phyloP scores from a whole-genome alignment of 2,113 vertebrate genomes.

The Anoplopoma fimbria region DNA sequence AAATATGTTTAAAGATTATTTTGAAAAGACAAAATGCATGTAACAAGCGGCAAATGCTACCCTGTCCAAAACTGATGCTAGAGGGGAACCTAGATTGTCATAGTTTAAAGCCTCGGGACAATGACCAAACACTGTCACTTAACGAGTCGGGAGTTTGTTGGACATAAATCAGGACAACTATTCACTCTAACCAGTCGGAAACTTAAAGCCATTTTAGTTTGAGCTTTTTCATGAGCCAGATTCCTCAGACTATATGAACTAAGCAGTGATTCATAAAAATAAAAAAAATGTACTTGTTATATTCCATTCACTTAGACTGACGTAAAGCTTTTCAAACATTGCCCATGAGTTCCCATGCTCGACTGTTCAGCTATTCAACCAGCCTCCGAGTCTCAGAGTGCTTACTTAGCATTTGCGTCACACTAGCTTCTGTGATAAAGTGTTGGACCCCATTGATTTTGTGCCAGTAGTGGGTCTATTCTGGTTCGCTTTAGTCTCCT shows the following conservation, averaged over 20 bases:
- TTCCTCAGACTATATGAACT: not conserved
- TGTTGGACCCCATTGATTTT: conserved; percentile 77
- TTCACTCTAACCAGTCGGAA: not conserved
- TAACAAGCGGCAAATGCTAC: no score
- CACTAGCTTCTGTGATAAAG: conserved; percentile 71
- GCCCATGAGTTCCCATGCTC: conserved; percentile 29
- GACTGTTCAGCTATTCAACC: conserved; percentile 41
- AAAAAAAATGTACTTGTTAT: not conserved
- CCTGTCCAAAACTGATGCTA: not conserved
- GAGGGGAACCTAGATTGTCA: no score
- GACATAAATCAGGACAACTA: no score
- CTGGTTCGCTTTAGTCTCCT: conserved; percentile 42
- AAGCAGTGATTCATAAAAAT: not conserved
- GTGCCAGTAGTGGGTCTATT: conserved; percentile 72
- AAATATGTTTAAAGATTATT: no score
- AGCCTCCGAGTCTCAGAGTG: conserved; percentile 54
- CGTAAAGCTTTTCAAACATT: conserved; percentile 31
- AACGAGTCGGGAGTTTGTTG: no score
- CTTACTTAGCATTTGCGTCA: conserved; percentile 78
- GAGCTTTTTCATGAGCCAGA: not conserved
- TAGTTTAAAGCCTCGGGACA: no score
- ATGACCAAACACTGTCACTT: no score
- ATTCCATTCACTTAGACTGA: not conserved
- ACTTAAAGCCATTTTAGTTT: not conserved
- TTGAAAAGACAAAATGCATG: no score